Conservation (phyloP, 2,113 vertebrate genomes). For the Leptobrachium ailaonicum region DNA sequence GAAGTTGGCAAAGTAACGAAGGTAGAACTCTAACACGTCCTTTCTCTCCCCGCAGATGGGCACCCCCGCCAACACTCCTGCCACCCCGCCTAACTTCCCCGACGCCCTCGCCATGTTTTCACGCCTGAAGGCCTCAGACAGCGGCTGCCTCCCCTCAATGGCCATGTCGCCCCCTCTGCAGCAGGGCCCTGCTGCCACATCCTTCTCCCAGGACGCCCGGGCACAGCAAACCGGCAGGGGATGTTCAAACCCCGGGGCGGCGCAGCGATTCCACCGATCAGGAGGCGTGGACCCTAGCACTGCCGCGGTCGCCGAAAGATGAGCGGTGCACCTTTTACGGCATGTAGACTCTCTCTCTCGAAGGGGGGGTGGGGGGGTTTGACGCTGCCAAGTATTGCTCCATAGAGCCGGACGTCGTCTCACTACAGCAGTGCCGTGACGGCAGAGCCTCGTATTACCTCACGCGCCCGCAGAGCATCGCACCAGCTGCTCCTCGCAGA, state of each 20-base stretch:
- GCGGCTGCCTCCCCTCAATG: conserved; percentile 77
- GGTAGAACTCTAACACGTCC: no score
- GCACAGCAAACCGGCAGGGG: conserved; percentile 79
- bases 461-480: conserved; percentile 37
- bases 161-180: conserved; percentile 82
- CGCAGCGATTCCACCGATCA: conserved; percentile 57
- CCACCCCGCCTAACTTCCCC: conserved; percentile 94
- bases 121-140: conserved; percentile 92
- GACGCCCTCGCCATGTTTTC: conserved; percentile 97
- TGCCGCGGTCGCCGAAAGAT: conserved; percentile 96
- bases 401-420: conserved; percentile 50
- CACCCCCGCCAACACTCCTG: conserved; percentile 95
- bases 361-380: not conserved
- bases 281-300: conserved; percentile 75
- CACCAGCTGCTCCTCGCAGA: conserved; percentile 2
- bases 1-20: no score
- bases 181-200: conserved; percentile 73
- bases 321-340: conserved; percentile 66
- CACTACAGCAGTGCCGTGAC: conserved; percentile 7
- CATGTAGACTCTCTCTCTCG: not conserved
- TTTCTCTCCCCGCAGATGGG: conserved; percentile 80
- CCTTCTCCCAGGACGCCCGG: conserved; percentile 65
- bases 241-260: conserved; percentile 79
- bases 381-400: conserved; percentile 53
- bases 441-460: conserved; percentile 28